Evolutionary conservation across 2,113 vertebrate genomes (phyloP).

Genomic region (Ammospiza caudacuta): DNA sequence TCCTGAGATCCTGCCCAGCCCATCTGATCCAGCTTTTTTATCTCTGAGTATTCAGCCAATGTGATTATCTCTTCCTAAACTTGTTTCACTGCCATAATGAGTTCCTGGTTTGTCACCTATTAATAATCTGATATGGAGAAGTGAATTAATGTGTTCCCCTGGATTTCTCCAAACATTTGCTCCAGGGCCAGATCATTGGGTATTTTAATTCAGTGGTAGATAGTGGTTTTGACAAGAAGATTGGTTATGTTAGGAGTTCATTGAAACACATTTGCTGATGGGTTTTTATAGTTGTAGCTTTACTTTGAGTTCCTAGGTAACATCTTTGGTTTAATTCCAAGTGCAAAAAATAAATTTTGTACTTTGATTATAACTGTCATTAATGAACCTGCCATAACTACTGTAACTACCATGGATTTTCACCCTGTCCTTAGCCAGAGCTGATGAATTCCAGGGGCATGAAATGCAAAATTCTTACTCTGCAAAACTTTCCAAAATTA

Average conservation of each 20-base stretch:
- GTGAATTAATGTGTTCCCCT: neutral
- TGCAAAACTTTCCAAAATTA: neutral
- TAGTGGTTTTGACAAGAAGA: constrained; percentile 39
- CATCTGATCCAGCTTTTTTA: neutral
- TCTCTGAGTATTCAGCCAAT: neutral
- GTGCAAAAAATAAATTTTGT: neutral
- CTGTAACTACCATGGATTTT: neutral
- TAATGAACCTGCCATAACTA: neutral
- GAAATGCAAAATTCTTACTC: neutral
- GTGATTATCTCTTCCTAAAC: constrained; percentile 20
- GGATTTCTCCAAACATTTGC: neutral
- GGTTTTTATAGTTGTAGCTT: neutral
- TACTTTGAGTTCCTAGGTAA: neutral
- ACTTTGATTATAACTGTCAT: neutral
- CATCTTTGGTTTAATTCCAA: neutral
- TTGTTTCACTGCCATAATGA: constrained; percentile 16
- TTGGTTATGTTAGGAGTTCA: neutral
- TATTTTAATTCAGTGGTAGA: constrained; percentile 1
- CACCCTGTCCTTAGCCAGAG: neutral
- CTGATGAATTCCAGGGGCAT: neutral
- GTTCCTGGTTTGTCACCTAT: constrained; percentile 37
- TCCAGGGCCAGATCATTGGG: neutral
- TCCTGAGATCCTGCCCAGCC: neutral
- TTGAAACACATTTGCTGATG: neutral
- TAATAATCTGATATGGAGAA: constrained; percentile 20